These are phyloP conservation scores for Enteromius anoplus DNA, from an alignment of 2,797 vertebrate genomes.

Conservation along the genomic window DNA sequence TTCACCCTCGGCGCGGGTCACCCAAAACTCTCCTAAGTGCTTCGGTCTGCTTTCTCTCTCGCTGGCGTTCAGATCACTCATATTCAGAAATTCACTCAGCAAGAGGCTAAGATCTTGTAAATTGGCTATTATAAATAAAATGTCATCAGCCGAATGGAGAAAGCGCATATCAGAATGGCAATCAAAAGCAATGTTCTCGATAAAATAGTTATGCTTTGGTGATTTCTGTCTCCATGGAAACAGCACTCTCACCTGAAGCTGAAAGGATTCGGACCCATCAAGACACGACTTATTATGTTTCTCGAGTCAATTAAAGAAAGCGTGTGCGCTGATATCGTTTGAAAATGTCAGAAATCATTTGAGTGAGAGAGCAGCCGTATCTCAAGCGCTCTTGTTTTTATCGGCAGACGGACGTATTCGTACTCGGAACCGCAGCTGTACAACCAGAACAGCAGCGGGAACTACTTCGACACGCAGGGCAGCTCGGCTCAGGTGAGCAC, in stretches of 20 bases:
- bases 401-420: constrained; percentile 87
- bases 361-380: not conserved
- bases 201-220: constrained; percentile 44
- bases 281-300: constrained; percentile 37
- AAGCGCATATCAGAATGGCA: constrained; percentile 31
- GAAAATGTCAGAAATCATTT: constrained; percentile 21
- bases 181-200: constrained; percentile 45
- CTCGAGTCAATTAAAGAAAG: constrained; percentile 35
- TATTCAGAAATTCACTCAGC: constrained; percentile 25
- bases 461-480: constrained; percentile 92
- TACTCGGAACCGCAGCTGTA: constrained; percentile 96
- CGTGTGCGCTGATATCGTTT: constrained; percentile 12
- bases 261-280: constrained; percentile 26
- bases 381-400: constrained; percentile 5
- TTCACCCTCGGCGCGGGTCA: not conserved
- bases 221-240: constrained; percentile 52
- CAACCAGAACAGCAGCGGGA: constrained; percentile 88
- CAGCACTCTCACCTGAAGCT: constrained; percentile 49
- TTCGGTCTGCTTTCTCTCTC: not conserved
- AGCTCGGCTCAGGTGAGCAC: constrained; percentile 90
- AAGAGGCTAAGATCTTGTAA: constrained; percentile 29
- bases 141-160: constrained; percentile 42
- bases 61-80: not conserved
- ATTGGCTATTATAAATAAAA: constrained; percentile 41
- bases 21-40: not conserved